Conservation (phyloP, 2,888 invertebrate genomes). For the Eustalomyia histrio region DNA sequence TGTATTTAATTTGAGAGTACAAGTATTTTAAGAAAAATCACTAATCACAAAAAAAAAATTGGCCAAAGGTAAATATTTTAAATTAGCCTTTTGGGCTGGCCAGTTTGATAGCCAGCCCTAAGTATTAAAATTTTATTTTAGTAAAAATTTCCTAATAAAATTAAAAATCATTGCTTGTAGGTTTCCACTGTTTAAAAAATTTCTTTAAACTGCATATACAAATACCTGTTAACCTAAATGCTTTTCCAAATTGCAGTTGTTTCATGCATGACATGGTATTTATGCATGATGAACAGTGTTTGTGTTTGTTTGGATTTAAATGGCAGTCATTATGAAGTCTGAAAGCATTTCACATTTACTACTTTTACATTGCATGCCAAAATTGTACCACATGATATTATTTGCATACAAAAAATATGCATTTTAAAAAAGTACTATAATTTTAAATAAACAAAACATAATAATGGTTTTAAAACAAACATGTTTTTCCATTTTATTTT, state of each 20-base stretch:
- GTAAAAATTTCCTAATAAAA: no score
- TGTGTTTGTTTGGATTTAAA: slow-evolving; percentile 44
- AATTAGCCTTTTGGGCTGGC: no score
- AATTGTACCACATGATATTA: slow-evolving; percentile 18
- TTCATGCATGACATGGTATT: slow-evolving; percentile 49
- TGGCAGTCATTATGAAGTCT: slow-evolving; percentile 52
- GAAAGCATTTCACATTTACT: slow-evolving; percentile 48
- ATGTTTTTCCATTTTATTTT: background rate
- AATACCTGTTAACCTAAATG: slow-evolving; percentile 55
- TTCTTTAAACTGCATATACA: slow-evolving; percentile 2
- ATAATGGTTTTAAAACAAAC: slow-evolving; percentile 31
- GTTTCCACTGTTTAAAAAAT: background rate
- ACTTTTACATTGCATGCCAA: slow-evolving; percentile 53
- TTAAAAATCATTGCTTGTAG: background rate
- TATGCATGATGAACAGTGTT: slow-evolving; percentile 3
- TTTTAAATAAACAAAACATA: slow-evolving; percentile 42
- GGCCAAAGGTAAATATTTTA: no score
- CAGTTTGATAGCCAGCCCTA: no score
- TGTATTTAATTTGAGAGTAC: no score
- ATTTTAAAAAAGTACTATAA: slow-evolving; percentile 26
- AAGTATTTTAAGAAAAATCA: no score
- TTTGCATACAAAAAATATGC: slow-evolving; percentile 26
- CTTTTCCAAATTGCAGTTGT: slow-evolving; percentile 47
- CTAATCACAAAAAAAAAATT: no score
- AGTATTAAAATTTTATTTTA: no score